phyloP scores from a whole-genome alignment of 2,888 invertebrate species.

The Aricia artaxerxes region DNA sequence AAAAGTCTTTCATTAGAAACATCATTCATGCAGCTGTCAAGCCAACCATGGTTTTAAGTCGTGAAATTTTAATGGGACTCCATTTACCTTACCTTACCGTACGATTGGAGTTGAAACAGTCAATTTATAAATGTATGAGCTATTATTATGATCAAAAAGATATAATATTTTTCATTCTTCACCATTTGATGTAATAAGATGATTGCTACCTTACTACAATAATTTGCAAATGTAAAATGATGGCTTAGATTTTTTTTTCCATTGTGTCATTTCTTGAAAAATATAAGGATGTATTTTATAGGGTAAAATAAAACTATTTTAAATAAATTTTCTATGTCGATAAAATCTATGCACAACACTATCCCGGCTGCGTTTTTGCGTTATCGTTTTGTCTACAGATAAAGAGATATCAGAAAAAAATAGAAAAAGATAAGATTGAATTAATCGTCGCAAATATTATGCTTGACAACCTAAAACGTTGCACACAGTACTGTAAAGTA shows the following conservation, averaged over 20 bases:
- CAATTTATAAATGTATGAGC: constrained; percentile 29
- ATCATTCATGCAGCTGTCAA: constrained; percentile 31
- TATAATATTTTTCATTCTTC: neutral
- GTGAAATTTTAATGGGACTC: constrained; percentile 26
- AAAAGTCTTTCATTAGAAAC: constrained; percentile 30
- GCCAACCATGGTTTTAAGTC: constrained; percentile 27
- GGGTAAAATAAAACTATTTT: neutral
- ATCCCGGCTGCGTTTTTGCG: neutral
- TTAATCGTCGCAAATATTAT: constrained; percentile 18
- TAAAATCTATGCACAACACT: neutral
- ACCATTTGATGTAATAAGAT: neutral
- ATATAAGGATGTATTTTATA: neutral
- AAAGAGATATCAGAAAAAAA: neutral
- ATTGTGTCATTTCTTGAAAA: neutral
- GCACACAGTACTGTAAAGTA: neutral
- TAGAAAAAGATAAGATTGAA: constrained; percentile 15
- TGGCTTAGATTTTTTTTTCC: neutral
- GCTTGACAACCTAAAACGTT: neutral
- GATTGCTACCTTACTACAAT: neutral
- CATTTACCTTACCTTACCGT: constrained; percentile 25
- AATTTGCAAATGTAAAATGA: neutral
- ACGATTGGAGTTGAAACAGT: constrained; percentile 25
- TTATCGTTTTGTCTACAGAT: constrained; percentile 17
- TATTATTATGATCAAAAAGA: constrained; percentile 15
- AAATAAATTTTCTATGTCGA: neutral